Conservation (phyloP, 2,888 invertebrate species). For the Muschampia plurimacula region DNA sequence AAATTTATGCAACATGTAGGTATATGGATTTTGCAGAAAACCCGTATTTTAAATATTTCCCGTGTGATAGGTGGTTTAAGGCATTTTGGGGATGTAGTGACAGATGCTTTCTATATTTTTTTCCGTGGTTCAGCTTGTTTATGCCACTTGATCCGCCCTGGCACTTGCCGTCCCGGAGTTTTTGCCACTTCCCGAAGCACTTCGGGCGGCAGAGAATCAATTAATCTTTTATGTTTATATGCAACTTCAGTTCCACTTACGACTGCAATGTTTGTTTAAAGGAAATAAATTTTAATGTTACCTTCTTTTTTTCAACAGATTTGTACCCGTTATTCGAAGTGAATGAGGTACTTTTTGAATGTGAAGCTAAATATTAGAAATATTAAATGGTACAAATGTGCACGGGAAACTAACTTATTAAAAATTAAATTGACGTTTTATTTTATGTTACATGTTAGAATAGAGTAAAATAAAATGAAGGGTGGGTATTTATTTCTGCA, state of each 20-base stretch:
- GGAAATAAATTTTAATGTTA: slow-evolving; percentile 7
- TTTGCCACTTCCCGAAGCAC: slow-evolving; percentile 35
- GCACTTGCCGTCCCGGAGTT: slow-evolving; percentile 44
- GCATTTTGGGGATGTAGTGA: slow-evolving; percentile 34
- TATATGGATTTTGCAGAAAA: too few relatives aligned
- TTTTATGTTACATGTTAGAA: too few relatives aligned
- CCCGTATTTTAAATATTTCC: too few relatives aligned
- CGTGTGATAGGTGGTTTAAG: not conserved
- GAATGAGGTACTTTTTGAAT: too few relatives aligned
- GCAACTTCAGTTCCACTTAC: slow-evolving; percentile 15
- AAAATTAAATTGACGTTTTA: too few relatives aligned
- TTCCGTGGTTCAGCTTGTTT: slow-evolving; percentile 45
- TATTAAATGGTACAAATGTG: too few relatives aligned
- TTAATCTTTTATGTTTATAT: slow-evolving; percentile 34
- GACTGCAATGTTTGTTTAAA: slow-evolving; percentile 22
- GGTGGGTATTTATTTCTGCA: too few relatives aligned
- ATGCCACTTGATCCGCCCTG: slow-evolving; percentile 47
- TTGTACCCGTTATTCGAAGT: too few relatives aligned
- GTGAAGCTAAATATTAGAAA: too few relatives aligned
- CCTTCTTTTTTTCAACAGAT: not conserved
- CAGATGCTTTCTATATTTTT: slow-evolving; percentile 54
- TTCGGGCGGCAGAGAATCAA: slow-evolving; percentile 17
- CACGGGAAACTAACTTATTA: too few relatives aligned
- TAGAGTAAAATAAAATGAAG: too few relatives aligned
- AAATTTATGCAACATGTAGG: too few relatives aligned